Base-by-base conservation (phyloP, 2,797 vertebrate species). In the Xenopus petersii region DNA sequence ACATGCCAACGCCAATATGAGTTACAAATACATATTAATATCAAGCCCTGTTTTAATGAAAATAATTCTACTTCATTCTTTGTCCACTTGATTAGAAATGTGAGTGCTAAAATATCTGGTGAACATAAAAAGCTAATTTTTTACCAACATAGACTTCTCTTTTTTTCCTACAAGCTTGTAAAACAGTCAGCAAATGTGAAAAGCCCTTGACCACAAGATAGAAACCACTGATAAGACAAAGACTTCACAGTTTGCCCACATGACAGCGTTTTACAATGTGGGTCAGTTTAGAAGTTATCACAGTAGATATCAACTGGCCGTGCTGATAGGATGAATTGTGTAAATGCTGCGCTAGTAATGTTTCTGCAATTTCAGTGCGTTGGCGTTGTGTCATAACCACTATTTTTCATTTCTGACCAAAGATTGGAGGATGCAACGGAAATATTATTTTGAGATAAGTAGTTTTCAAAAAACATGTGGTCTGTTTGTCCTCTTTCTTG, bases 241-340 rank as follows among this genome's bases (percentile, higher is more conserved):
- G 49, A 59, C 30, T 58, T 69, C 33, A 58, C 51, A 69, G 67
- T 69, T 69, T 69, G 17, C 67, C 54, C 67, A 69, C 67, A 69
- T 69, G 67, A 69, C 67, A 69, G 67, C 30, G 2, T 30, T 30
- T 4, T 69, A 42, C 54, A 58, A 58, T 46, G 16, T 69, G 15
- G 67, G 67, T 59, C 67, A 69, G 67, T 58, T 17, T 58, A 15
- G 46, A 16, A 58, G 58, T 58, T 69, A 69, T 69, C 67, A 58
- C 54, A 58, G 10, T 47, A 58, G 30, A 58, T 59, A 69, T 59
- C 67, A 55, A 69, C 30, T 69, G 67, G 8, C 67, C 54, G 42
- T 58, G 24, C 51, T 58, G 54, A 58, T 33, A 46, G 36, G 67
- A 58, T n/a, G 16, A 42, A 59, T 69, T 69, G 67, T 42, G 67